A percentile compares a stretch with the other conserved stretches of the same genome.
These are phyloP conservation scores for Andrena bicolor DNA, from an alignment of 2,888 invertebrate species.

Conservation along the genomic window DNA sequence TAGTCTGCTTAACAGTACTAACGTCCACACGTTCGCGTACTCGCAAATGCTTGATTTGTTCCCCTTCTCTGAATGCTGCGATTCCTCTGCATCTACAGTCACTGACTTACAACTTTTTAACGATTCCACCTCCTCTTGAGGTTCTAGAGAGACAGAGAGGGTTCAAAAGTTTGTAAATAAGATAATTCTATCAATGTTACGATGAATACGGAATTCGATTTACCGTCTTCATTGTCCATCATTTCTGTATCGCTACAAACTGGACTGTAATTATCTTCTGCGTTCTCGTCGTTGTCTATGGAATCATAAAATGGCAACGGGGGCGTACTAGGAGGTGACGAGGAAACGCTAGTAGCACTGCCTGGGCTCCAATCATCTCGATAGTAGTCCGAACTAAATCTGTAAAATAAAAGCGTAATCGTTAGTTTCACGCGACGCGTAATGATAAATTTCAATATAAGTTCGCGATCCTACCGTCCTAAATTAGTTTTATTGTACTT, in stretches of 20 bases:
- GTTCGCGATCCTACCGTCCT: constrained; percentile 63
- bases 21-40: constrained; percentile 72
- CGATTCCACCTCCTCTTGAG: constrained; percentile 77
- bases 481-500: constrained; percentile 72
- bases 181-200: not conserved
- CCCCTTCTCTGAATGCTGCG: constrained; percentile 48
- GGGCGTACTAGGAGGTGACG: constrained; percentile 85
- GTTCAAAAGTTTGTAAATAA: not conserved
- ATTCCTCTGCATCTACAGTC: constrained; percentile 69
- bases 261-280: constrained; percentile 86
- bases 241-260: constrained; percentile 88
- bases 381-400: constrained; percentile 80
- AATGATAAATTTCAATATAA: not conserved
- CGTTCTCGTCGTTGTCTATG: constrained; percentile 70
- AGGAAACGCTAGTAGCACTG: constrained; percentile 85
- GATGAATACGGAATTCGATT: constrained; percentile 2
- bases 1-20: constrained; percentile 76
- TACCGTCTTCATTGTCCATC: constrained; percentile 79
- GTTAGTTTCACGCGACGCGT: too few relatives aligned
- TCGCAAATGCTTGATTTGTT: constrained; percentile 57
- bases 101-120: constrained; percentile 76
- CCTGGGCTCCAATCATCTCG: constrained; percentile 87
- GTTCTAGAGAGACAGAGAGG: constrained; percentile 50
- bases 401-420: constrained; percentile 44
- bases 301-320: constrained; percentile 73